Evolutionary conservation across 2,113 vertebrate genomes (phyloP), one percentile per base, ranked within the genome.

Genomic region (Gadus macrocephalus): DNA sequence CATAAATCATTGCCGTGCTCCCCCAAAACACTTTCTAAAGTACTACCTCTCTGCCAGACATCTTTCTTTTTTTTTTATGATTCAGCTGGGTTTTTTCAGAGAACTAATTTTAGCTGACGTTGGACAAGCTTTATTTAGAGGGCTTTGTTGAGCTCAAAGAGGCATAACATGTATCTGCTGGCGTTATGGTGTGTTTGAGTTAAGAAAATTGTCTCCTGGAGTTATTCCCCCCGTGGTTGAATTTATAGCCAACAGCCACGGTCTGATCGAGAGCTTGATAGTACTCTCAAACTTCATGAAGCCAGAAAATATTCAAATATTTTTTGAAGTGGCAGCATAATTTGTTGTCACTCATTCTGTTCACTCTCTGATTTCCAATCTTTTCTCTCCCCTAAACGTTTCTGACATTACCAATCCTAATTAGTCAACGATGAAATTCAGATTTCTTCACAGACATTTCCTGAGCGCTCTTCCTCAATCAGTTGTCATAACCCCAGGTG

Each of bases 1-100:
- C 83, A 84, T 89, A 84, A 84, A 86, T 86, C 86, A 87, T 74
- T 70, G 75, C 81, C 75, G 76, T 35, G 62, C 71, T 80, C 75
- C 68, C 72, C 68, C 79, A 76, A 78, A 83, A 76, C 68, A 77
- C 72, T 68, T 60, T 42, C 19, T 16, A 58, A 17, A 58, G 55
- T 58, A 5, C 56, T 15, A 64, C 7, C 17, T n/a, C 17, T 20
- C 42, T 9, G 42, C 5, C 42, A 49, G 42, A 49, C 42, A 49
- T 49, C 42, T 20, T 49, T 42, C 14, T 16, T 27, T 15, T 31
- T 42, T 9, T 75, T 81, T 74, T 71, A 69, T 78, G 67, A 81
- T 76, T 82, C 79, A 80, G 82, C 84, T 67, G 75, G 3, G 78
- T 85, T 4, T 85, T 82, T 67, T 61, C 58, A 53, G 62, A 64